phyloP scores from a whole-genome alignment of 2,888 invertebrate species.

The Eupeodes latifasciatus region DNA sequence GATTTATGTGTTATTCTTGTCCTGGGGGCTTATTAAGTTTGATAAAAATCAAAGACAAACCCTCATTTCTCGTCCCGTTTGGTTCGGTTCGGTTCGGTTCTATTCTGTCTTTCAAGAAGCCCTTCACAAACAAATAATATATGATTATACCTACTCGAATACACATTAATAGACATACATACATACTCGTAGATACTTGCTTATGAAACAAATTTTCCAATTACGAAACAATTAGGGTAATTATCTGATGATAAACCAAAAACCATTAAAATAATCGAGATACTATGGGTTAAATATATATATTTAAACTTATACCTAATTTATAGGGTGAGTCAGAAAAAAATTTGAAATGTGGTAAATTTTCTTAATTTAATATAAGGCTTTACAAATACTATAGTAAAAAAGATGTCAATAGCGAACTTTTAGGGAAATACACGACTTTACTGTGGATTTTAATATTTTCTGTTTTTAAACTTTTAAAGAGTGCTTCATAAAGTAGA shows the following conservation, averaged over 20 bases:
- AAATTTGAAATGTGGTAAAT: too few relatives aligned
- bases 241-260: slow-evolving; percentile 60
- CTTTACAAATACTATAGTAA: too few relatives aligned
- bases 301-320: not conserved
- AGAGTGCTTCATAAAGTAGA: too few relatives aligned
- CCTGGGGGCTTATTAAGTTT: slow-evolving; percentile 12
- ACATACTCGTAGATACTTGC: too few relatives aligned
- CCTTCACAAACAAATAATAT: slow-evolving; percentile 6
- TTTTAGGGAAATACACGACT: too few relatives aligned
- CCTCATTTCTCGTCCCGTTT: not conserved
- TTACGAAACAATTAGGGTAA: slow-evolving; percentile 65
- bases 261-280: slow-evolving; percentile 57
- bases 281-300: not conserved
- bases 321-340: not conserved
- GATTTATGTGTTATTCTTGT: slow-evolving; percentile 41
- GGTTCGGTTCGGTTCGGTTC: too few relatives aligned
- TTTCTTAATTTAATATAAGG: too few relatives aligned
- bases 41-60: slow-evolving; percentile 39
- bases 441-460: too few relatives aligned
- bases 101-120: not conserved
- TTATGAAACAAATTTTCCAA: slow-evolving; percentile 46
- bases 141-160: not conserved
- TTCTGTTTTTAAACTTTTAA: too few relatives aligned
- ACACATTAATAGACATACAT: too few relatives aligned
- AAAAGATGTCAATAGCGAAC: too few relatives aligned